phyloP scores from a whole-genome alignment of 2,888 invertebrate genomes.

The Amphimallon solstitiale region DNA sequence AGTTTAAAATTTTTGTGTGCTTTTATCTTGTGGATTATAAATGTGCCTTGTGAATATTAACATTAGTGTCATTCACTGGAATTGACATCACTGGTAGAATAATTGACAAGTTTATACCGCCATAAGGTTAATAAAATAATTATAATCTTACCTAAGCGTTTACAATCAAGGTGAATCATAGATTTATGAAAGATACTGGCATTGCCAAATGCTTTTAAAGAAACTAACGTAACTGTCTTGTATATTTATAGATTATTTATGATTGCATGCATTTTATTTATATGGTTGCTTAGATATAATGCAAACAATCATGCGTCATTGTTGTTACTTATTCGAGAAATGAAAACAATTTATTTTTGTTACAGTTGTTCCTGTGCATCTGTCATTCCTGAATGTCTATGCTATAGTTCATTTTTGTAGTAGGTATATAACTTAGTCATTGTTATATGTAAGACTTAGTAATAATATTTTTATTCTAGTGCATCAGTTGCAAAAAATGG shows the following conservation, averaged over 20 bases:
- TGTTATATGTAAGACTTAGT: neutral
- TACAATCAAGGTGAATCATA: slow-evolving; percentile 32
- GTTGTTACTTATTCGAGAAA: slow-evolving; percentile 34
- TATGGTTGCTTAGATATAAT: slow-evolving; percentile 29
- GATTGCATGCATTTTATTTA: slow-evolving; percentile 14
- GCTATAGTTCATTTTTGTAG: slow-evolving; percentile 35
- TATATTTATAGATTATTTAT: slow-evolving; percentile 9
- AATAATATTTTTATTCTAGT: slow-evolving; percentile 15
- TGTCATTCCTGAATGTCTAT: slow-evolving; percentile 42
- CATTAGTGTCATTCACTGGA: neutral
- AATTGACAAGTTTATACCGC: slow-evolving; percentile 19
- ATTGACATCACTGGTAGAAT: neutral
- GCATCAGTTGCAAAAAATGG: slow-evolving; percentile 61
- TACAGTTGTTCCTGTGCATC: slow-evolving; percentile 40
- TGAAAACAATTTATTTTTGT: slow-evolving; percentile 40
- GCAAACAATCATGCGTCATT: slow-evolving; percentile 35
- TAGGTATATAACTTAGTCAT: slow-evolving; percentile 20
- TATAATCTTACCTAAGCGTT: slow-evolving; percentile 17
- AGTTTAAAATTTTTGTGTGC: slow-evolving; percentile 23
- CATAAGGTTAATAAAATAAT: slow-evolving; percentile 36
- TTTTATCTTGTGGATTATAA: slow-evolving; percentile 20
- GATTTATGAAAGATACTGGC: slow-evolving; percentile 1
- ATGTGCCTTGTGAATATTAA: slow-evolving; percentile 30
- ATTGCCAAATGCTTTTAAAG: slow-evolving; percentile 19
- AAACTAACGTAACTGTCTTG: neutral